Evolutionary conservation across 2,888 invertebrate genomes (phyloP), one percentile per base, ranked within the genome.

Genomic region (Coelogynopora nodosa): DNA sequence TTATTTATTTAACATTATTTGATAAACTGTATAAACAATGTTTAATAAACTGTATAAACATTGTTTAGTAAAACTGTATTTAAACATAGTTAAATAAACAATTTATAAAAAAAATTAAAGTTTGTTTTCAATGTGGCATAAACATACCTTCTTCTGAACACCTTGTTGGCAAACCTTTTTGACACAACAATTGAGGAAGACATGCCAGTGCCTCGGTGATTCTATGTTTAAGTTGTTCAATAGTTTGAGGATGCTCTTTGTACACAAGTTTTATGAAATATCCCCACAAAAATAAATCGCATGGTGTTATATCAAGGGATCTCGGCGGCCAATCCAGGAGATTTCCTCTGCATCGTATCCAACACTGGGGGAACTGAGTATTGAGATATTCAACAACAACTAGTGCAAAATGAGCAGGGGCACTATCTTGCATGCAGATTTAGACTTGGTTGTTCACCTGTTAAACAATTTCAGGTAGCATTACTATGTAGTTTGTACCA

Each of bases 381-480:
- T 74, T 74, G 74, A 74, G 5, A 74, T 74, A 74, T 74, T 74
- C 74, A 26, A 74, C 74, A 74, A 74, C 74, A 74, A 74, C 74
- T 74, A 10, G 23, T 74, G 74, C 74, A 74, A 74, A 74, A 74
- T 74, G 74, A 74, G 10, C 23, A 74, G 74, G 23, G 74, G 23
- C 74, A 74, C 74, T 26, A 74, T 74, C 74, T 74, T 74, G 74
- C 74, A 74, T 74, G 2, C 74, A 5, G 74, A 74, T 13, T 74
- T 74, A 26, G 74, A 74, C 74, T 74, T 26, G 5, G 74, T 74
- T 74, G 74, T 74, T 74, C 23, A 74, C 74, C 74, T 74, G 74
- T 74, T 10, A 26, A 74, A 74, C 74, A 74, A 74, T 74, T 74
- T 74, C 74, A 74, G 5, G 74, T 26, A 74, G 18, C 74, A 74